A percentile compares a stretch with the other conserved stretches of the same genome.
phyloP scores from a whole-genome alignment of 2,888 invertebrate species.

The Erebia ligea region DNA sequence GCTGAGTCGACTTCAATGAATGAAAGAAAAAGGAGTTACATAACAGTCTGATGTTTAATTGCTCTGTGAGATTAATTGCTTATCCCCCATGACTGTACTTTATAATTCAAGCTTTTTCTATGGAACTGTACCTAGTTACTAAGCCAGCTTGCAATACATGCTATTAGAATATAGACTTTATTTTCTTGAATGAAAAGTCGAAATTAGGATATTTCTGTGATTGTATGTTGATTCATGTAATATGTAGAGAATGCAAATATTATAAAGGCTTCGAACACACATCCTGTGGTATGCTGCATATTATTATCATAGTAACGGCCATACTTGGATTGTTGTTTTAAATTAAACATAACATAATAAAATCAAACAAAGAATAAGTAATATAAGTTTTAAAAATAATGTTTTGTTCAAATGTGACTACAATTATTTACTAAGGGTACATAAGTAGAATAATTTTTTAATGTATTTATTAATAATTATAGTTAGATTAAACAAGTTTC shows the following conservation, averaged over 20 bases:
- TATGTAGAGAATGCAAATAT: slow-evolving; percentile 45
- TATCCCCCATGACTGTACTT: slow-evolving; percentile 43
- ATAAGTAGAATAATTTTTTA: too few relatives aligned
- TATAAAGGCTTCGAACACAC: slow-evolving; percentile 47
- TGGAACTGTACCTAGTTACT: slow-evolving; percentile 29
- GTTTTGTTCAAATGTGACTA: background rate
- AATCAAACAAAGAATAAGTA: background rate
- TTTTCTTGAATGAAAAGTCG: slow-evolving; percentile 24
- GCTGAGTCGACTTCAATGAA: background rate
- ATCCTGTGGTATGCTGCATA: slow-evolving; percentile 55
- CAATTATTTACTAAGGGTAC: background rate
- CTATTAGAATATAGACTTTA: slow-evolving; percentile 36
- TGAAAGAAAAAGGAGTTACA: slow-evolving; percentile 52
- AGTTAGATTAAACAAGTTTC: too few relatives aligned
- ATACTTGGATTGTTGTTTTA: slow-evolving; percentile 37
- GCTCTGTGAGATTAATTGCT: slow-evolving; percentile 48
- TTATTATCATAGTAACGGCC: slow-evolving; percentile 67
- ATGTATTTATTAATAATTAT: too few relatives aligned
- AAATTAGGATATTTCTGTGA: slow-evolving; percentile 16
- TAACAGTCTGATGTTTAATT: slow-evolving; percentile 65
- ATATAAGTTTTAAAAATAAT: background rate
- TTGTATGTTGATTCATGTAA: slow-evolving; percentile 28
- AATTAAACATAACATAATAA: slow-evolving; percentile 12
- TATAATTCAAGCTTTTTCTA: slow-evolving; percentile 39
- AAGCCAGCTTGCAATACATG: background rate